These are phyloP conservation scores for Orthosia cruda DNA, from an alignment of 2,888 invertebrate genomes.

Conservation along the genomic window DNA sequence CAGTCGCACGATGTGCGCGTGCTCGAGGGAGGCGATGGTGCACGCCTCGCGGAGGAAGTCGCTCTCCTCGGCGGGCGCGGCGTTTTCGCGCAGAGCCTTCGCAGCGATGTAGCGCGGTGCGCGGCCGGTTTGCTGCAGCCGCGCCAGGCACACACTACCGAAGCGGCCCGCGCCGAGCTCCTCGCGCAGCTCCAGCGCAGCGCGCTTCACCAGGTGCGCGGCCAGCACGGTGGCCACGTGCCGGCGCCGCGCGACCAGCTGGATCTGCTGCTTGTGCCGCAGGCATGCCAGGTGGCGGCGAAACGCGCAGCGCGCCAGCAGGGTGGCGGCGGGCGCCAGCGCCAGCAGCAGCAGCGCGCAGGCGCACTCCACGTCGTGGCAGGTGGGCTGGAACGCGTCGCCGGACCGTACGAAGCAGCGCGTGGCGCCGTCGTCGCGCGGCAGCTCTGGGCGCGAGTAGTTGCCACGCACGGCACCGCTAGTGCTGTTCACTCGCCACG, in stretches of 20 bases:
- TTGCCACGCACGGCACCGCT: slow-evolving; percentile 16
- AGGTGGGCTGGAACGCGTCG: slow-evolving; percentile 90
- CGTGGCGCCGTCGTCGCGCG: slow-evolving; percentile 60
- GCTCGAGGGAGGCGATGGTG: slow-evolving; percentile 96
- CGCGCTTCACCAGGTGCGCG: slow-evolving; percentile 70
- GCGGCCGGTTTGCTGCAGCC: slow-evolving; percentile 72
- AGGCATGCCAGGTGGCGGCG: slow-evolving; percentile 66
- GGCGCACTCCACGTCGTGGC: slow-evolving; percentile 89
- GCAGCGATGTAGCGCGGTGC: slow-evolving; percentile 94
- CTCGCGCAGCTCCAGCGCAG: slow-evolving; percentile 72
- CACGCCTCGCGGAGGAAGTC: slow-evolving; percentile 95
- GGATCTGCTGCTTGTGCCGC: slow-evolving; percentile 52
- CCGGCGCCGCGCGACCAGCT: slow-evolving; percentile 71
- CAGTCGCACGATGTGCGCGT: slow-evolving; percentile 96
- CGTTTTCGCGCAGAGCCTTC: slow-evolving; percentile 95
- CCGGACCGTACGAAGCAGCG: slow-evolving; percentile 38
- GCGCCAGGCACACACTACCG: slow-evolving; percentile 80
- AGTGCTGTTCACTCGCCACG: slow-evolving; percentile 49
- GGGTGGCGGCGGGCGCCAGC: slow-evolving; percentile 80
- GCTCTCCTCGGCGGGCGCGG: slow-evolving; percentile 95
- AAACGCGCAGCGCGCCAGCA: slow-evolving; percentile 55
- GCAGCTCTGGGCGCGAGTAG: slow-evolving; percentile 23
- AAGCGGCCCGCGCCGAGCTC: slow-evolving; percentile 81
- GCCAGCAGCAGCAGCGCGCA: slow-evolving; percentile 78
- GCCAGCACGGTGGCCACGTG: slow-evolving; percentile 66